A percentile compares a stretch with the other conserved stretches of the same genome.
Evolutionary conservation across 53 echinoderm and acorn worm genomes (phyloP).

Genomic region (Antedon mediterranea): DNA sequence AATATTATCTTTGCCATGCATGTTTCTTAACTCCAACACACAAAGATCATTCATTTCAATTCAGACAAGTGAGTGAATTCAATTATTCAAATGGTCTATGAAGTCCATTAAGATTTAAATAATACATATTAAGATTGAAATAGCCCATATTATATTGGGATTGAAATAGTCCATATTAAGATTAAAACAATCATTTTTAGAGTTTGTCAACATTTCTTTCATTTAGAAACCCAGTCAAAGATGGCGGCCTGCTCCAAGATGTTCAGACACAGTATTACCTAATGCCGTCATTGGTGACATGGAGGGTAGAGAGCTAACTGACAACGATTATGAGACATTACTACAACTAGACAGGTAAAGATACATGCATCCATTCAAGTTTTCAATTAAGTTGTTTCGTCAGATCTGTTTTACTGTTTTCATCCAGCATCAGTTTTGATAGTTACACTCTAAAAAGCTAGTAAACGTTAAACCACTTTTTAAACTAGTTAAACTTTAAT

Average conservation of each 20-base stretch:
- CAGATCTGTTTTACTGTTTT: too few relatives aligned
- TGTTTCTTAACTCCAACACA: slow-evolving; percentile 48
- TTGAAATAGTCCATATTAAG: not conserved
- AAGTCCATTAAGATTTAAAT: too few relatives aligned
- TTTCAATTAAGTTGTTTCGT: too few relatives aligned
- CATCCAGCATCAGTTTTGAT: too few relatives aligned
- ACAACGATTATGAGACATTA: slow-evolving; percentile 76
- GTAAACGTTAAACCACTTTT: too few relatives aligned
- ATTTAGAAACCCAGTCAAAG: slow-evolving; percentile 68
- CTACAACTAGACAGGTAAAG: slow-evolving; percentile 86
- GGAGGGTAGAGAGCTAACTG: slow-evolving; percentile 70
- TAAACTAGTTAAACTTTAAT: too few relatives aligned
- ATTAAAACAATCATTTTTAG: not conserved
- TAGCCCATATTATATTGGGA: not conserved
- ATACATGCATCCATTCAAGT: too few relatives aligned
- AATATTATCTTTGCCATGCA: slow-evolving; percentile 60
- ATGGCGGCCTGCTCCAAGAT: slow-evolving; percentile 87
- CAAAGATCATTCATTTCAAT: slow-evolving; percentile 67
- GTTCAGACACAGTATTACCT: slow-evolving; percentile 65
- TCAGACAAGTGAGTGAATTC: slow-evolving; percentile 48
- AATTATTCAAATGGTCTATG: too few relatives aligned
- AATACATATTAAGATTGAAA: too few relatives aligned
- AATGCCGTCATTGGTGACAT: slow-evolving; percentile 66
- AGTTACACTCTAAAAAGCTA: too few relatives aligned
- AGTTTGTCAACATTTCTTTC: not conserved